Base-by-base conservation (phyloP, 1,140 invertebrate species). In the Trichonephila clavipes region DNA sequence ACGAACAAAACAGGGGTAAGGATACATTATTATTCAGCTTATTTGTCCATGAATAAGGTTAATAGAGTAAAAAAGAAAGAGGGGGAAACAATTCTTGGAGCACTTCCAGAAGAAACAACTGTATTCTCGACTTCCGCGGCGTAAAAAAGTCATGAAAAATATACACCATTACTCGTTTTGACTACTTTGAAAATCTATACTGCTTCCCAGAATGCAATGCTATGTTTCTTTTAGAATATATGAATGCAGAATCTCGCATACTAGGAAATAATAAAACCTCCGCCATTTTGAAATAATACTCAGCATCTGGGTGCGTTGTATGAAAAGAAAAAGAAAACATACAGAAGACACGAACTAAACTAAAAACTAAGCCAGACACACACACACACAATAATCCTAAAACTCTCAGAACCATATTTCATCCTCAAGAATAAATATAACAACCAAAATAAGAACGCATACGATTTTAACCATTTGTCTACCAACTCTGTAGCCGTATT, bases 381-480 rank as follows among this genome's bases (percentile, higher is more conserved):
- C n/a, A n/a, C n/a, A n/a, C n/a, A n/a, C n/a, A n/a, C n/a, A 69
- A 69, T 88, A 66, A 66, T 88, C 87, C 64, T 40, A 66, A 88
- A 72, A n/a, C 64, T 72, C 64, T 14, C 34, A 44, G 40, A 34
- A 58, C 58, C 88, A 90, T 90, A 90, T 81, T 81, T 90, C 88
- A 90, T 90, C 21, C 72, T 51, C 87, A 58, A 14, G 62, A 69
- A 88, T 21, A 83, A 86, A n/a, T n/a, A 69, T 16, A 77, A 77
- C 28, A 77, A 77, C 12, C 16, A 16, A 77, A 72, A 77, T 19
- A 62, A 62, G 34, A 44, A n/a, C 5, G 18, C 85, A 87, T 21
- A 21, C 21, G 44, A 62, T 64, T 81, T 90, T 81, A 81, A 81
- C 88, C 88, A 90, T 90, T 90, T 90, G 88, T 90, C 88, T 90